Evolutionary conservation across 2,797 vertebrate species (phyloP), one percentile per base, ranked within the genome.

Genomic region (Moxostoma hubbsi): DNA sequence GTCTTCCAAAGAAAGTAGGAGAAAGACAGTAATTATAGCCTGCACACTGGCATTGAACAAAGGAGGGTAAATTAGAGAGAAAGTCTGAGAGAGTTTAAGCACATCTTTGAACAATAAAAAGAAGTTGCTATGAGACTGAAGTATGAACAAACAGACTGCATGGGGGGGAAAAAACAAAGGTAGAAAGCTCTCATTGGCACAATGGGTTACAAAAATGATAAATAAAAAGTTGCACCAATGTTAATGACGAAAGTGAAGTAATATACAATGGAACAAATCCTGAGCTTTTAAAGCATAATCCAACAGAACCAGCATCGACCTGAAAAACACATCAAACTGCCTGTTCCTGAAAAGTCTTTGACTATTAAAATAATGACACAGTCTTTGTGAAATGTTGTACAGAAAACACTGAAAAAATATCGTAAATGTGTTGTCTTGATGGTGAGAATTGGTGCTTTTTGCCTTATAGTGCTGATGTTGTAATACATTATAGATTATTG

Each of bases 21-120:
- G 51, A 79, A 62, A 65, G 49, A 73, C 82, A 88, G 77, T 90
- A 93, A 92, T 93, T 91, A 93, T 82, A 88, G 88, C 84, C 82
- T 85, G 72, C 81, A 86, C 82, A 78, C 62, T 77, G 72, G 79
- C 87, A 81, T 68, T 50, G 85, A 86, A 85, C 84, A 88, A 79
- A 83, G 59, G 68, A 24, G 53, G 13, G 46, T 43, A 18, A 73
- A 66, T 79, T 62, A 10, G 73, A 86, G 75, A 45, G 66, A 68
- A 24, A 51, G n/a, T 51, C 9, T 1, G 7, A 69, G 47, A 24
- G 71, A 59, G 64, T 49, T 15, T 73, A 67, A 61, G 65, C 57
- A 49, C 24, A 68, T 69, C 57, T 61, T 1, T 47, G 54, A 36
- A 69, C 55, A 72, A 58, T 50, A 49, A 13, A 72, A 62, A 51